Evolutionary conservation across 1,140 invertebrate species (phyloP).

Genomic region (Homalodisca vitripennis): DNA sequence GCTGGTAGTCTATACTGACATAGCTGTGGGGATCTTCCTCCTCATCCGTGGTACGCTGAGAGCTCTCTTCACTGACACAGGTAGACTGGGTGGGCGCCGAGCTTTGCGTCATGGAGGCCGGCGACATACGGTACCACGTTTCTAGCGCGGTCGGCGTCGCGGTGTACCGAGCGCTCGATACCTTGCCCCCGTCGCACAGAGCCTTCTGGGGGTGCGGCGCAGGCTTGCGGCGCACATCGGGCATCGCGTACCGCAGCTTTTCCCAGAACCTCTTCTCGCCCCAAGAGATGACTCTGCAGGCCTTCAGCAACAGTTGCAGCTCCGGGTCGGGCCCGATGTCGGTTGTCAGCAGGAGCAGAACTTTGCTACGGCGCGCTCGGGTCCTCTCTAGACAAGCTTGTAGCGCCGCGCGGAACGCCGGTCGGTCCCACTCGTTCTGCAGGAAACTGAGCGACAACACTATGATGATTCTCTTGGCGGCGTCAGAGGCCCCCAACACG

Average conservation of each 20-base stretch:
- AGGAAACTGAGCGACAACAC: constrained; percentile 72
- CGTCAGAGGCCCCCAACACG: constrained; percentile 74
- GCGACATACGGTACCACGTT: constrained; percentile 52
- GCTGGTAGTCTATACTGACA: constrained; percentile 44
- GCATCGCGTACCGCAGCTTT: constrained; percentile 85
- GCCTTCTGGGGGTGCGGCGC: constrained; percentile 28
- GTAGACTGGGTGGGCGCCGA: constrained; percentile 59
- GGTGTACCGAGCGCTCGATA: constrained; percentile 52
- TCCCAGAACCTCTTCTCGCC: constrained; percentile 87
- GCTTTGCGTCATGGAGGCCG: constrained; percentile 45
- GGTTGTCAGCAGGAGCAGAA: constrained; percentile 68
- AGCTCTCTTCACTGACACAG: constrained; percentile 61
- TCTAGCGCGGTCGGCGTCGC: constrained; percentile 55
- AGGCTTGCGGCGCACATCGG: constrained; percentile 56
- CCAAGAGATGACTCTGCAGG: constrained; percentile 81
- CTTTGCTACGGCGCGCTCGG: constrained; percentile 61
- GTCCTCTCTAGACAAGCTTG: constrained; percentile 54
- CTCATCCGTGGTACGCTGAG: constrained; percentile 57
- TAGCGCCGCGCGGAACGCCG: constrained; percentile 70
- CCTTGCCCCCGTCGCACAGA: constrained; percentile 42
- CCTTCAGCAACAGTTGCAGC: constrained; percentile 76
- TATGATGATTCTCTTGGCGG: constrained; percentile 67
- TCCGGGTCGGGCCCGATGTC: constrained; percentile 75
- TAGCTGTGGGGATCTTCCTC: constrained; percentile 54
- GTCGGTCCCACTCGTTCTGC: constrained; percentile 70